Conservation (phyloP, 2,113 vertebrate species). For the Pavo muticus region DNA sequence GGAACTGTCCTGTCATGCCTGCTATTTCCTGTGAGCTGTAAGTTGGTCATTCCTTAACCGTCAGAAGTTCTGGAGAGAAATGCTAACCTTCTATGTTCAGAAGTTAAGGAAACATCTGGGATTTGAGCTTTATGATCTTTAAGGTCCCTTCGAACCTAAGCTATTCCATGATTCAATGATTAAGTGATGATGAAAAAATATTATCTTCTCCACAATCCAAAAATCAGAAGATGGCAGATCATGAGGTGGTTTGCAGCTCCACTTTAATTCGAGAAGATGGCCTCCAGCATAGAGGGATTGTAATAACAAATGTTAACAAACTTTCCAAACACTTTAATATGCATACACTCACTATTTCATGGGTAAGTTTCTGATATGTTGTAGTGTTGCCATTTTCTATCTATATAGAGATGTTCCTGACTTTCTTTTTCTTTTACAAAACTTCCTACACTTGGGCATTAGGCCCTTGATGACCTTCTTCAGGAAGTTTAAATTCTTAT, state of each 20-base stretch:
- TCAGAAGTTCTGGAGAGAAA: neutral
- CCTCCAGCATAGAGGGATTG: neutral
- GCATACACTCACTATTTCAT: neutral
- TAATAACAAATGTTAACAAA: neutral
- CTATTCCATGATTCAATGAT: too few species aligned
- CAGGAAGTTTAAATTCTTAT: neutral
- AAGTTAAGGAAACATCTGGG: neutral
- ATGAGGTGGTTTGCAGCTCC: neutral
- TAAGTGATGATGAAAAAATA: neutral
- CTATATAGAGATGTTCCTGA: neutral
- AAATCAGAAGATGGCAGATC: neutral
- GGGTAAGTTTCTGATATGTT: neutral
- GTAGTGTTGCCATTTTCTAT: neutral
- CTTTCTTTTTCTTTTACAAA: neutral
- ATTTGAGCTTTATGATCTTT: too few species aligned
- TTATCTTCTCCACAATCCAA: neutral
- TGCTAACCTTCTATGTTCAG: neutral
- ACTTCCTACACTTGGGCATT: neutral
- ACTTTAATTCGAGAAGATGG: neutral
- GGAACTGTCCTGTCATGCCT: neutral
- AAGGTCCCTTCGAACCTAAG: too few species aligned
- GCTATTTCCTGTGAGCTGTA: neutral
- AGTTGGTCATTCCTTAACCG: neutral
- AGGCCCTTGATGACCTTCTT: slow-evolving; percentile 6
- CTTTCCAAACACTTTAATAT: neutral